A percentile compares a stretch with the other conserved stretches of the same genome.
Evolutionary conservation across 2,888 invertebrate species (phyloP).

Genomic region (Orthosia cruda): DNA sequence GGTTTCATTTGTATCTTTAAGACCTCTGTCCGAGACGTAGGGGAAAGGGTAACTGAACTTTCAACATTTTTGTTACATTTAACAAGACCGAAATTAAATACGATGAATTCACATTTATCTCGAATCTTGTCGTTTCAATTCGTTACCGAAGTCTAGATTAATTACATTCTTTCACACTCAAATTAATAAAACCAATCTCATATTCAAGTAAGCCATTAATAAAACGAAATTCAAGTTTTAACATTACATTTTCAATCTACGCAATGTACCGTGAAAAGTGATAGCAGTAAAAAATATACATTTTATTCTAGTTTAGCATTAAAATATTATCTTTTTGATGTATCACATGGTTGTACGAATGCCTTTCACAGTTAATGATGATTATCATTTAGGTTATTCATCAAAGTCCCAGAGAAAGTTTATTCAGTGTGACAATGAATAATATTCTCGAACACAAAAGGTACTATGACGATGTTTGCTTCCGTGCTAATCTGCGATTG

Average conservation of each 20-base stretch:
- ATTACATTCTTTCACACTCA: constrained; percentile 11
- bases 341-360: constrained; percentile 29
- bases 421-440: constrained; percentile 45
- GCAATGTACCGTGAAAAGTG: constrained; percentile 36
- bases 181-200: constrained; percentile 15
- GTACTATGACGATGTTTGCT: constrained; percentile 17
- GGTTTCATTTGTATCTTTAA: constrained; percentile 29
- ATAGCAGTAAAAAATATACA: constrained; percentile 17
- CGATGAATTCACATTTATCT: background rate
- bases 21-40: background rate
- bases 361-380: constrained; percentile 51
- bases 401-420: constrained; percentile 39
- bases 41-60: no score
- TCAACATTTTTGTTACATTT: background rate
- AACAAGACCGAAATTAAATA: background rate
- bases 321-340: constrained; percentile 27
- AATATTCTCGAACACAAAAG: constrained; percentile 38
- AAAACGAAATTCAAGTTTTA: constrained; percentile 12
- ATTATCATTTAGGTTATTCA: constrained; percentile 42
- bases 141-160: constrained; percentile 4
- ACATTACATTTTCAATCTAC: constrained; percentile 19
- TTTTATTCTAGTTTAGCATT: constrained; percentile 29
- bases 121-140: constrained; percentile 6
- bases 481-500: constrained; percentile 39
- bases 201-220: constrained; percentile 17